Conservation (phyloP, 2,113 vertebrate genomes). For the Solea solea region DNA sequence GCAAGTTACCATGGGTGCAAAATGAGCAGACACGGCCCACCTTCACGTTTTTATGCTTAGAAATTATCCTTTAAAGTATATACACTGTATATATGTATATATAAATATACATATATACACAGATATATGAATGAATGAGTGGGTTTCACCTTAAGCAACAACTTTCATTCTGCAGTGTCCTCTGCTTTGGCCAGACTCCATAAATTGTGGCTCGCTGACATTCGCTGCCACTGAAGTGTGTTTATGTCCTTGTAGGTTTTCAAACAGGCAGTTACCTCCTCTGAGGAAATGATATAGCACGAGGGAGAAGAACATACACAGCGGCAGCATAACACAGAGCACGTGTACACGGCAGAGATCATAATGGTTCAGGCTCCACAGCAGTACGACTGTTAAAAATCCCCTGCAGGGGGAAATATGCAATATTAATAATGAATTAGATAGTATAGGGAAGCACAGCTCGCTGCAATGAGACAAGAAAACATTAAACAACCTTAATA, state of each 20-base stretch:
- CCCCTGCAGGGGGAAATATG: constrained; percentile 2
- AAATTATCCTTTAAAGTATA: too few species aligned
- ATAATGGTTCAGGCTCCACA: constrained; percentile 4
- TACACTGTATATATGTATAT: background rate
- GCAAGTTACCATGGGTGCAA: too few species aligned
- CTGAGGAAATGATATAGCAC: background rate
- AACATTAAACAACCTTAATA: background rate
- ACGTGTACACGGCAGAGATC: background rate
- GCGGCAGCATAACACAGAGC: background rate
- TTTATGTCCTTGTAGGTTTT: constrained; percentile 24
- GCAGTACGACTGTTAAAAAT: background rate
- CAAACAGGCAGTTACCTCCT: constrained; percentile 6
- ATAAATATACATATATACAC: too few species aligned
- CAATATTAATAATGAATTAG: constrained; percentile 18
- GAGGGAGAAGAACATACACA: background rate
- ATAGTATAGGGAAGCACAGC: background rate
- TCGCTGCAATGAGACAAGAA: constrained; percentile 18
- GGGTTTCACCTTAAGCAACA: constrained; percentile 16
- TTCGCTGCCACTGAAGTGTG: constrained; percentile 7
- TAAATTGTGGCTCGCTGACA: constrained; percentile 35
- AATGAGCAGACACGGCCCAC: too few species aligned
- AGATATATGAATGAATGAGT: constrained; percentile 5
- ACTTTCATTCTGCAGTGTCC: constrained; percentile 7
- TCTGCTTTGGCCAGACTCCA: constrained; percentile 24
- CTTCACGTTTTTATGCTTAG: too few species aligned